phyloP scores from a whole-genome alignment of 2,113 vertebrate genomes.

The Microcebus ravelobensis region DNA sequence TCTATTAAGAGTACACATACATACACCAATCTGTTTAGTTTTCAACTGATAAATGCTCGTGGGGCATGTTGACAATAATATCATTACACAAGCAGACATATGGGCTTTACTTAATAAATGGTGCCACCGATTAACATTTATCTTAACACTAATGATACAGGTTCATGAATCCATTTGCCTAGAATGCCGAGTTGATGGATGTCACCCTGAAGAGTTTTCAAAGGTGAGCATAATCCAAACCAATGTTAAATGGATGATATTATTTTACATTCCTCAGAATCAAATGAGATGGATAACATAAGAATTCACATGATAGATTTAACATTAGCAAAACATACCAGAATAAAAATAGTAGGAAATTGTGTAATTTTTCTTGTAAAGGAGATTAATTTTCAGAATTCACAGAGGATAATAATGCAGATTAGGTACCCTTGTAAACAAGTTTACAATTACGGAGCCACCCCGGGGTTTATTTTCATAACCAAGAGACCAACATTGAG shows the following conservation, averaged over 20 bases:
- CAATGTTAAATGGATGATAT: conserved; percentile 42
- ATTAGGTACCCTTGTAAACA: conserved; percentile 81
- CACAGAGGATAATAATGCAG: conserved; percentile 80
- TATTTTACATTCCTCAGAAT: conserved; percentile 65
- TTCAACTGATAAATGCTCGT: conserved; percentile 49
- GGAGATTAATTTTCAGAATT: conserved; percentile 81
- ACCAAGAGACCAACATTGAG: conserved; percentile 61
- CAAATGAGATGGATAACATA: conserved; percentile 76
- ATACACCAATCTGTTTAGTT: conserved; percentile 47
- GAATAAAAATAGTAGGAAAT: conserved; percentile 81
- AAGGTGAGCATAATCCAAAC: conserved; percentile 43
- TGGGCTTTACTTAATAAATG: conserved; percentile 65
- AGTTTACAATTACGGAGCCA: conserved; percentile 80
- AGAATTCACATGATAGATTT: conserved; percentile 57
- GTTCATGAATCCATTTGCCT: conserved; percentile 56
- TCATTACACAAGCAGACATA: conserved; percentile 51
- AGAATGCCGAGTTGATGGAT: conserved; percentile 53
- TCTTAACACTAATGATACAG: conserved; percentile 58
- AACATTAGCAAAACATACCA: conserved; percentile 82
- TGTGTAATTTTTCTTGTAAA: conserved; percentile 80
- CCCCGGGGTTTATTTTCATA: conserved; percentile 66
- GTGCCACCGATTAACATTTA: conserved; percentile 62
- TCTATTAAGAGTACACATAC: conserved; percentile 29
- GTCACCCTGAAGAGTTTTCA: conserved; percentile 47
- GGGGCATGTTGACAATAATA: conserved; percentile 48